Evolutionary conservation across 2,888 invertebrate genomes (phyloP), one percentile per base, ranked within the genome.

Genomic region (Cryptus armator): DNA sequence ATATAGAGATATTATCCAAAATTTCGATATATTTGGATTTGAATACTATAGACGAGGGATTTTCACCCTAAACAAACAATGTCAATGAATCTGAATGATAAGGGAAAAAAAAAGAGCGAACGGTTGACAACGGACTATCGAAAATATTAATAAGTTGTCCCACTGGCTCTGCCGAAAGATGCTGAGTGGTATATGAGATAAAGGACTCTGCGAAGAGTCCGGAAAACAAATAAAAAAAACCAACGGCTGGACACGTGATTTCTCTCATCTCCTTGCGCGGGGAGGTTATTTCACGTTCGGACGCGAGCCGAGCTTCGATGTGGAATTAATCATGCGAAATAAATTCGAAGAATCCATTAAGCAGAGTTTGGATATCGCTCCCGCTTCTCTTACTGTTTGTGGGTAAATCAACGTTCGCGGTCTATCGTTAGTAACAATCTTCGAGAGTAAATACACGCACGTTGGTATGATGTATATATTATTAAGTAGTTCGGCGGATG

Each of bases 341-440:
- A 90, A 91, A 88, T 93, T 93, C 92, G 87, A 84, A 87, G 92
- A 93, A 93, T 90, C 93, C 93, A 93, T 93, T 93, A 93, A 91
- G 90, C 83, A 68, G 46, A 80, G 79, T 85, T 37, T 72, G 82
- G 83, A 83, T 87, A 83, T 86, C 83, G 66, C 81, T 86, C 62
- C 14, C 29, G 29, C 29, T 32, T 62, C 62, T 62, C 62, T 14
- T 29, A 6, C 32, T 62, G 7, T 24, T 6, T 51, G 37, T 56
- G 75, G 67, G 62, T 37, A 37, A 85, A 72, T 75, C 82, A 46
- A 32, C 56, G 81, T 81, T 43, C 56, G 77, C 79, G 10, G 81
- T 87, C 83, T 89, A 89, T 90, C 89, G 88, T 88, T 88, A 88
- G 88, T 88, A 89, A 87, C 86, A 86, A 86, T 89, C 87, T 88